Evolutionary conservation across 1,140 invertebrate genomes (phyloP), one percentile per base, ranked within the genome.

Genomic region (Drosophila micromelanica): DNA sequence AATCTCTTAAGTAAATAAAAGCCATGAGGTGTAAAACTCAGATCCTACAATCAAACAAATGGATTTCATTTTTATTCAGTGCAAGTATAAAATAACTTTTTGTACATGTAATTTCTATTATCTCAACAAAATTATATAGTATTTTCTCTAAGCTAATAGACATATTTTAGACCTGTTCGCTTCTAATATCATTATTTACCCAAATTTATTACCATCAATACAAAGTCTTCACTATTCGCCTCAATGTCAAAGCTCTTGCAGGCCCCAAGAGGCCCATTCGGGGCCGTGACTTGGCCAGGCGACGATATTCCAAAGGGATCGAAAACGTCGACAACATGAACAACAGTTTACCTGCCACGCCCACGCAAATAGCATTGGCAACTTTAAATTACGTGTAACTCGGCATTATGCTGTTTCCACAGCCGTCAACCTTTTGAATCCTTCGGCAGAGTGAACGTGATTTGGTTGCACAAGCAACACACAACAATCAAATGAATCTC

Each of bases 401-500:
- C 11, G 49, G 37, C 38, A 68, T 49, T 65, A 30, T 2, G 2
- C 8, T 45, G 55, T 32, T 7, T 9, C 20, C 17, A 37, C 32
- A 76, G 52, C 49, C 65, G 52, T 59, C 49, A 59, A 64, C 54
- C 37, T 73, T 69, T 59, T 72, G 78, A 61, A 78, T 82, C 78
- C 78, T 78, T 72, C 63, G 55, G 9, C 13, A 27, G 13, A 15
- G 11, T 15, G 42, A 76, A 82, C 80, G 80, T 84, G 80, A 84
- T 79, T 76, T 51, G 80, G 73, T 82, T 84, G 54, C 55, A 72
- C 61, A 84, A 35, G 32, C 32, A 35, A 9, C 32, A 35, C 6
- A 77, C 43, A 74, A 78, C 74, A 78, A 85, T 85, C 73, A 84
- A 84, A 85, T 85, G 63, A 75, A 84, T 84, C 76, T 74, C 78